phyloP scores from a whole-genome alignment of 2,797 vertebrate genomes.

The Chrysolophus pictus region DNA sequence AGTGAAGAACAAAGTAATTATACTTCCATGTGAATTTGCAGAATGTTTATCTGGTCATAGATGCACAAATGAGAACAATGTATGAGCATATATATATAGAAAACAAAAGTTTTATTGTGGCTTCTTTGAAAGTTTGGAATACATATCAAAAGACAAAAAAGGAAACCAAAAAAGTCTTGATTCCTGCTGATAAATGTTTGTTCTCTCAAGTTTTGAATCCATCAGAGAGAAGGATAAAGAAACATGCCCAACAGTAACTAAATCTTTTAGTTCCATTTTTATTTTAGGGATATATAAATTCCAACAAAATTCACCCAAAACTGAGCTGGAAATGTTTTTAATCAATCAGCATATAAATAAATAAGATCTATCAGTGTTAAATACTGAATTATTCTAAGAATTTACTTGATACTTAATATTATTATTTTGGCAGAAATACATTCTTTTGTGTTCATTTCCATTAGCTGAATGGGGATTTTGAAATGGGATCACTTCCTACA shows the following conservation, averaged over 20 bases:
- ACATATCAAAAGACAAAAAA: slow-evolving; percentile 43
- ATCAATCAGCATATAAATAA: slow-evolving; percentile 54
- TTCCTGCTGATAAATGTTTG: slow-evolving; percentile 68
- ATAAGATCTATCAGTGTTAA: slow-evolving; percentile 23
- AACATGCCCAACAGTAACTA: slow-evolving; percentile 31
- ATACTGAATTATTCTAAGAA: slow-evolving; percentile 45
- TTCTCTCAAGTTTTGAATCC: slow-evolving; percentile 46
- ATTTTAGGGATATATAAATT: slow-evolving; percentile 40
- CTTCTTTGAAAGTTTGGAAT: slow-evolving; percentile 72
- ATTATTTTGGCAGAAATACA: slow-evolving; percentile 27
- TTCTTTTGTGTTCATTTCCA: background rate
- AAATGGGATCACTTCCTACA: slow-evolving; percentile 41
- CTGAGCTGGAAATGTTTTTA: slow-evolving; percentile 34
- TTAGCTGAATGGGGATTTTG: slow-evolving; percentile 44
- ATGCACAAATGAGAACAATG: slow-evolving; percentile 57
- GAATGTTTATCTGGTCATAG: slow-evolving; percentile 70
- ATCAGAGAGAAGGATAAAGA: slow-evolving; percentile 48
- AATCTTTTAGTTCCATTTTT: slow-evolving; percentile 54
- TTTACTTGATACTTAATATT: slow-evolving; percentile 20
- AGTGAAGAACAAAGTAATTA: slow-evolving; percentile 69
- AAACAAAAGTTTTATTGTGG: slow-evolving; percentile 72
- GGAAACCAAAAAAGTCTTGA: slow-evolving; percentile 50
- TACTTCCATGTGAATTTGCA: slow-evolving; percentile 41
- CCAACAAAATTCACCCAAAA: slow-evolving; percentile 1
- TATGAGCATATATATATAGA: slow-evolving; percentile 62